Evolutionary conservation across 2,797 vertebrate genomes (phyloP), one percentile per base, ranked within the genome.

Genomic region (Megalops cyprinoides): DNA sequence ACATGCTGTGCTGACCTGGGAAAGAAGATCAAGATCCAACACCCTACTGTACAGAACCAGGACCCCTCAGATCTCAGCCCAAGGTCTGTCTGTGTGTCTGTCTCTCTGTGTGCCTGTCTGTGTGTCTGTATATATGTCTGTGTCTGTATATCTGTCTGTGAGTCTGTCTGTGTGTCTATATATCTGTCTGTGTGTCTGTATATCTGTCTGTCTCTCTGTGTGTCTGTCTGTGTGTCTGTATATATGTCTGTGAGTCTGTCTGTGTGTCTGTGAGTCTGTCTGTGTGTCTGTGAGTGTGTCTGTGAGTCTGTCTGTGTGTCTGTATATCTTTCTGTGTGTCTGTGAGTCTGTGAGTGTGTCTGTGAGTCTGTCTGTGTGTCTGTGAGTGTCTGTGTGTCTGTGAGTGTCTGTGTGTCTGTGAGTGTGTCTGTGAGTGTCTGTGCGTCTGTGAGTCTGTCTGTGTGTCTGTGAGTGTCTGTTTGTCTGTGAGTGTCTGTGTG

Each of bases 51-150:
- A 55, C 94, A 91, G 75, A 93, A 88, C 46, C 87, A 90, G 76
- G 95, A 94, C 80, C 94, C 96, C 23, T 94, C 95, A 73, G 95
- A 97, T 89, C 94, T 98, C 88, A 98, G 97, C 84, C 97, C 96
- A 84, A 96, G 97, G 97, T 98, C 48, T 48, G 23, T 6, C 3
- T 18, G 7, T 0, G 4, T 31, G 14, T 23, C n/a, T 34, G 28
- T 20, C 46, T 0, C 12, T 75, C 15, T 20, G 65, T 39, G 4
- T 67, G 62, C 28, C 1, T 39, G 62, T 7, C 2, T 76, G 48
- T 51, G 25, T 76, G 74, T 76, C 62, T 20, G 58, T 62, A 25
- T 31, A 58, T 73, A 23, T 58, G n/a, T n/a, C 34, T 79, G 14
- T 14, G 0, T 46, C 49, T n/a, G 15, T 62, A 25, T 65, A 49